These are phyloP conservation scores for Dasypogon diadema DNA, from an alignment of 2,888 invertebrate genomes.

Conservation along the genomic window DNA sequence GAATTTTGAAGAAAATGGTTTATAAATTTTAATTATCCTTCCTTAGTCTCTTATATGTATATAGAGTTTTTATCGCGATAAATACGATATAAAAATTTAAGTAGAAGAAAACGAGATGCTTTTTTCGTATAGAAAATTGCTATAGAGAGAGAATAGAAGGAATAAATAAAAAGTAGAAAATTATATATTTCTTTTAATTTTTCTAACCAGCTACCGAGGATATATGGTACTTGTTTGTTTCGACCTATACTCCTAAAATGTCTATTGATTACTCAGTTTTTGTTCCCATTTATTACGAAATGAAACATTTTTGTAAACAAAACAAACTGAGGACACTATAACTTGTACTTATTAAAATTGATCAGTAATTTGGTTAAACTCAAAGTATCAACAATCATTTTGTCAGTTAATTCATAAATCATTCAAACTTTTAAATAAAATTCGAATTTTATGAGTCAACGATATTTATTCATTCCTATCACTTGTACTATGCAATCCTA, in stretches of 20 bases:
- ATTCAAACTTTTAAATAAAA: too few species aligned
- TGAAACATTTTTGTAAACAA: background rate
- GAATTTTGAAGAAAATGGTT: constrained; percentile 17
- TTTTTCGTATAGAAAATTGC: constrained; percentile 21
- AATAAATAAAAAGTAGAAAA: constrained; percentile 39
- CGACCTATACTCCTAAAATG: constrained; percentile 30
- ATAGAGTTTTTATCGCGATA: constrained; percentile 29
- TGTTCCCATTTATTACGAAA: constrained; percentile 43
- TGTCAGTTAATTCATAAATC: too few species aligned
- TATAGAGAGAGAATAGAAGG: constrained; percentile 32
- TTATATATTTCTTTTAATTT: constrained; percentile 27
- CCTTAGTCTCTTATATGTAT: constrained; percentile 16
- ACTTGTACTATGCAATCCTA: too few species aligned
- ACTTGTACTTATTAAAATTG: too few species aligned
- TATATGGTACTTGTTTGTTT: constrained; percentile 20
- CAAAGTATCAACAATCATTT: too few species aligned
- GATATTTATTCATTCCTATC: too few species aligned
- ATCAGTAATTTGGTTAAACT: constrained; percentile 38
- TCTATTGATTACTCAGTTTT: constrained; percentile 30
- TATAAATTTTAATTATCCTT: constrained; percentile 22
- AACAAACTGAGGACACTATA: too few species aligned
- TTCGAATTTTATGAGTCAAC: too few species aligned
- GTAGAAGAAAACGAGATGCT: constrained; percentile 46
- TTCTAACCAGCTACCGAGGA: constrained; percentile 29
- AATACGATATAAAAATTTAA: constrained; percentile 46